Percentiles rank a stretch among this genome's conserved stretches.
phyloP scores from a whole-genome alignment of 35 echinoderm and acorn worm species.

The Strongylocentrotus purpuratus region DNA sequence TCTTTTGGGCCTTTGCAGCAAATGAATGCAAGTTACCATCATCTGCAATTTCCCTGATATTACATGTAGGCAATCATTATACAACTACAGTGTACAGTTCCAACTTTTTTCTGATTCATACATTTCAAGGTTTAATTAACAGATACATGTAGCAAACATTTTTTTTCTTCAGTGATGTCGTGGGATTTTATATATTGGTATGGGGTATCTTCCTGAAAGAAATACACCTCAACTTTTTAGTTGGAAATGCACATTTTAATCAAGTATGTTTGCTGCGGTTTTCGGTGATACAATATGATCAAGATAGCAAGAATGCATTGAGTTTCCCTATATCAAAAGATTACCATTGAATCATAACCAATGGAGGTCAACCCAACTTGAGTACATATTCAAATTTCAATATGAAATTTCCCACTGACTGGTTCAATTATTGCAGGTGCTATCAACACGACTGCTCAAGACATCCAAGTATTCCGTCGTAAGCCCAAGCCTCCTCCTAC shows the following conservation, averaged over 20 bases:
- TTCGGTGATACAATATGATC: not conserved
- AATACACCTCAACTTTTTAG: too few species aligned
- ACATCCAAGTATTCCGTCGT: slow-evolving; percentile 55
- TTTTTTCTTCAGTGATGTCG: not conserved
- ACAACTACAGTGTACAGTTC: not conserved
- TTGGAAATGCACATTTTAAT: too few species aligned
- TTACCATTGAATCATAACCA: too few species aligned
- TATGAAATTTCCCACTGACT: not conserved
- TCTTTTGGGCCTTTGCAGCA: not conserved
- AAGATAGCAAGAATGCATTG: not conserved
- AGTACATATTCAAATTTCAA: not conserved
- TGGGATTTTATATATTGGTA: too few species aligned
- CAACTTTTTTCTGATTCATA: not conserved
- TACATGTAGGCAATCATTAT: not conserved
- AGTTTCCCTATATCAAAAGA: too few species aligned
- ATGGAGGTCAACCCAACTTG: too few species aligned
- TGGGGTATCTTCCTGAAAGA: too few species aligned
- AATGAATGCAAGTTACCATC: not conserved
- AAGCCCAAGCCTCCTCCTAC: slow-evolving; percentile 77
- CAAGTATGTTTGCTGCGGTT: not conserved
- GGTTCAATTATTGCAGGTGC: slow-evolving; percentile 48
- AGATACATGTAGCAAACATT: not conserved
- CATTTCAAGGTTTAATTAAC: not conserved
- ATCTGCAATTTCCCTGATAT: not conserved
- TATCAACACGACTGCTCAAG: slow-evolving; percentile 74